Conservation (phyloP, 2,797 vertebrate genomes). For the Thunnus albacares region DNA sequence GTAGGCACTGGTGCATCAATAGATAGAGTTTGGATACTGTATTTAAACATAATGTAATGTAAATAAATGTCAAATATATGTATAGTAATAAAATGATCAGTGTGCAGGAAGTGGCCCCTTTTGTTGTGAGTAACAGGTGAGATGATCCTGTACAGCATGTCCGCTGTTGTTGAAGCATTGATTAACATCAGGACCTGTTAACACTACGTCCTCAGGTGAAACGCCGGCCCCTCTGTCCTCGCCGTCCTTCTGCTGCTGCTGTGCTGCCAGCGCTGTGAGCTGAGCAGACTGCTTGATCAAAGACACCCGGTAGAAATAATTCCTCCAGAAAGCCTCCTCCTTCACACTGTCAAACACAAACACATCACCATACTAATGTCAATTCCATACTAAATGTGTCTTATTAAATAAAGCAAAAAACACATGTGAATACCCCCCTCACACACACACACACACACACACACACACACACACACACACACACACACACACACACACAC, state of each 20-base stretch:
- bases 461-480: slow-evolving; percentile 2
- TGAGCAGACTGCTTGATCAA: slow-evolving; percentile 96
- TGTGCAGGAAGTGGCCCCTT: neutral
- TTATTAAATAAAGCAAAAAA: too few relatives aligned
- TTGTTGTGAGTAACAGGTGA: neutral
- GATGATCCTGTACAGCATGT: neutral
- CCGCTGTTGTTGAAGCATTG: neutral
- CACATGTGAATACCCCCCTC: too few relatives aligned
- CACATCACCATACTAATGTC: neutral
- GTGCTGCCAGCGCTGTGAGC: slow-evolving; percentile 93
- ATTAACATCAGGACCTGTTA: slow-evolving; percentile 84
- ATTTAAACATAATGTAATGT: too few relatives aligned
- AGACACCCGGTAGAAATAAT: slow-evolving; percentile 96
- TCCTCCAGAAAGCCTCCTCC: slow-evolving; percentile 96
- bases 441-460: neutral
- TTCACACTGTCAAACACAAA: slow-evolving; percentile 87
- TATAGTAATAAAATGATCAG: neutral
- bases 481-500: neutral
- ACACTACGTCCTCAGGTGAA: slow-evolving; percentile 79
- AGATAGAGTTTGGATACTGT: too few relatives aligned
- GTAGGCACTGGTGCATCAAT: too few relatives aligned
- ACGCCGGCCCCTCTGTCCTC: slow-evolving; percentile 62
- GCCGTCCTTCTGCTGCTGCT: slow-evolving; percentile 86
- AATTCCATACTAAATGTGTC: neutral
- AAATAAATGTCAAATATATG: too few relatives aligned